Evolutionary conservation across 2,113 vertebrate genomes (phyloP).

Genomic region (Ochotona curzoniae): DNA sequence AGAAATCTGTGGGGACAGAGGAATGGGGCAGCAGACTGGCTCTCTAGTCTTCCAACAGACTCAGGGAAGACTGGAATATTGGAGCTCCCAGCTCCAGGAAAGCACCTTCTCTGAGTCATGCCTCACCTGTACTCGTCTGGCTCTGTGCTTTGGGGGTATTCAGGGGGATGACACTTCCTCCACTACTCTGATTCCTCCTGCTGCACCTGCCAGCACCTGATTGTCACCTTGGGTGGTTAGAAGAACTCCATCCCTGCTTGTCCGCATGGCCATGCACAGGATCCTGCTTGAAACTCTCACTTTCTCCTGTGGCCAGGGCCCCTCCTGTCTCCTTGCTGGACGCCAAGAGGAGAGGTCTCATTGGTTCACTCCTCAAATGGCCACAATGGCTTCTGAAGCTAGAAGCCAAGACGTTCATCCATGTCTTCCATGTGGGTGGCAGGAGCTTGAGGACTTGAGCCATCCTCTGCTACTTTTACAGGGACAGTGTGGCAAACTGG

Average conservation of each 20-base stretch:
- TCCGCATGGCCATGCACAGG: not conserved
- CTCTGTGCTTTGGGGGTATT: not conserved
- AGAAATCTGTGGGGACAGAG: not conserved
- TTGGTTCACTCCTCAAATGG: too few relatives aligned
- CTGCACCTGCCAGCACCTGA: not conserved
- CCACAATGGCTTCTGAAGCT: too few relatives aligned
- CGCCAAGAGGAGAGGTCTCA: not conserved
- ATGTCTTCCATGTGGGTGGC: too few relatives aligned
- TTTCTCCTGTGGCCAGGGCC: not conserved
- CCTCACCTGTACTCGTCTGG: not conserved
- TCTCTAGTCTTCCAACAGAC: not conserved
- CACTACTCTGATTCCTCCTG: not conserved
- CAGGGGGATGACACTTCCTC: not conserved
- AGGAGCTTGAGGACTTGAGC: too few relatives aligned
- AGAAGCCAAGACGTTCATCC: too few relatives aligned
- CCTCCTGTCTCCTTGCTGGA: not conserved
- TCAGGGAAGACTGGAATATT: not conserved
- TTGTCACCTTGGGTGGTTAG: not conserved
- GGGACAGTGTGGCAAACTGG: too few relatives aligned
- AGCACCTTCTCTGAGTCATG: not conserved
- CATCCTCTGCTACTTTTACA: too few relatives aligned
- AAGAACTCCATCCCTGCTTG: not conserved
- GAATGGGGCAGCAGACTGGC: not conserved
- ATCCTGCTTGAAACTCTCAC: not conserved
- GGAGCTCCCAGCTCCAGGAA: not conserved